Evolutionary conservation across 1,140 invertebrate species (phyloP), one percentile per base, ranked within the genome.

Genomic region (Anastrepha ludens): DNA sequence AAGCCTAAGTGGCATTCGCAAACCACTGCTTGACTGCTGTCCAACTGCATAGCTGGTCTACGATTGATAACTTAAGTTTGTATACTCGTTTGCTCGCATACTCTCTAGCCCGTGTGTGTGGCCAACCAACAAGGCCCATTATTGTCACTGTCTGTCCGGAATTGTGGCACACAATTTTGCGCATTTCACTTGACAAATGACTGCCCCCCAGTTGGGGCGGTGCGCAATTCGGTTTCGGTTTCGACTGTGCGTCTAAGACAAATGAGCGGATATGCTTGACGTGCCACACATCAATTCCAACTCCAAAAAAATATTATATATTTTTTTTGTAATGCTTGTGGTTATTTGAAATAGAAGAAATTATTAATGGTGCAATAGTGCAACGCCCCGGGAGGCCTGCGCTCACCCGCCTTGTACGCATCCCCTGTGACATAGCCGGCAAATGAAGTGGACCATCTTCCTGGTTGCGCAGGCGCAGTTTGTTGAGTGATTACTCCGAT

Each of bases 191-290:
- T 81, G 74, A 81, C 47, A 81, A 81, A 81, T 81, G 74, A 81
- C n/a, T 55, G 47, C 17, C 74, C n/a, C 47, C 47, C 74, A 55
- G 74, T 81, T 55, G 74, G 74, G 74, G 47, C n/a, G 74, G 74
- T 9, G 74, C 44, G 74, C 47, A 81, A 81, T 55, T 11, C 74
- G 74, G 50, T 81, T 81, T 81, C 74, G 2, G 20, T 81, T 81
- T 81, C 74, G 29, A 67, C 7, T 67, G 64, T 29, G n/a, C 74
- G 9, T 17, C 74, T 17, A 7, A 55, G 74, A 81, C 74, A 81
- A 81, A 81, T 81, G 74, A 81, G 74, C 74, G 74, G 50, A 81
- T 81, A 81, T 81, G 47, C 74, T 55, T 81, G 74, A 81, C 74
- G n/a, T 81, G 74, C 74, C 50, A 81, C 74, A 81, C 74, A 81